A percentile compares a stretch with the other conserved stretches of the same genome.
Evolutionary conservation across 1,140 invertebrate species (phyloP).

Genomic region (Centruroides vittatus): DNA sequence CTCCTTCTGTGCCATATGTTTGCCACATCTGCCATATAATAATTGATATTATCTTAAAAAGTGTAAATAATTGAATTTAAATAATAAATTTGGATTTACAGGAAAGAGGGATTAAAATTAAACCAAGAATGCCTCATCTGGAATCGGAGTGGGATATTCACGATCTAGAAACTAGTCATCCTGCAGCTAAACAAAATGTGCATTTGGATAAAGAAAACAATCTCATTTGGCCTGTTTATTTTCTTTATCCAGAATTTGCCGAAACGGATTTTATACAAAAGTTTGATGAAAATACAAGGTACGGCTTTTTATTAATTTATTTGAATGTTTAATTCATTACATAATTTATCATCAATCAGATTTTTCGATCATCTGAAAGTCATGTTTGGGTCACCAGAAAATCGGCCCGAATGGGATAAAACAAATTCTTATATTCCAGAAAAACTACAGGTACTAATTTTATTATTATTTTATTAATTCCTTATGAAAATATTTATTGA

Average conservation of each 20-base stretch:
- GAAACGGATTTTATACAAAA: constrained; percentile 55
- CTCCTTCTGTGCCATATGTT: no score
- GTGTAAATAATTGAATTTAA: no score
- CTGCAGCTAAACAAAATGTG: constrained; percentile 42
- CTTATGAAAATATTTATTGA: background rate
- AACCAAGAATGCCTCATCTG: background rate
- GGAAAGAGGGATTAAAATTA: constrained; percentile 35
- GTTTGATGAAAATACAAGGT: constrained; percentile 55
- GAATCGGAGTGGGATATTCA: constrained; percentile 20
- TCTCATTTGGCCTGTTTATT: constrained; percentile 63
- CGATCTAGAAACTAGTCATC: constrained; percentile 44
- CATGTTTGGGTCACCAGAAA: constrained; percentile 46
- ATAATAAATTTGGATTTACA: constrained; percentile 12
- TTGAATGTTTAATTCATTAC: constrained; percentile 27
- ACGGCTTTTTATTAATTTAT: constrained; percentile 25
- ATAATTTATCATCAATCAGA: constrained; percentile 30
- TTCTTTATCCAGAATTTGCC: constrained; percentile 65
- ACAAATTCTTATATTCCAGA: constrained; percentile 47
- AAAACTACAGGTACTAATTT: constrained; percentile 35
- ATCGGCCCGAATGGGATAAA: constrained; percentile 50
- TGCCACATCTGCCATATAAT: no score
- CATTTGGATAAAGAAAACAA: constrained; percentile 39
- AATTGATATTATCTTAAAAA: no score
- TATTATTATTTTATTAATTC: background rate
- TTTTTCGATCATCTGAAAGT: constrained; percentile 53